Base-by-base conservation (phyloP, 2,888 invertebrate genomes). In the Saturnia japonica region DNA sequence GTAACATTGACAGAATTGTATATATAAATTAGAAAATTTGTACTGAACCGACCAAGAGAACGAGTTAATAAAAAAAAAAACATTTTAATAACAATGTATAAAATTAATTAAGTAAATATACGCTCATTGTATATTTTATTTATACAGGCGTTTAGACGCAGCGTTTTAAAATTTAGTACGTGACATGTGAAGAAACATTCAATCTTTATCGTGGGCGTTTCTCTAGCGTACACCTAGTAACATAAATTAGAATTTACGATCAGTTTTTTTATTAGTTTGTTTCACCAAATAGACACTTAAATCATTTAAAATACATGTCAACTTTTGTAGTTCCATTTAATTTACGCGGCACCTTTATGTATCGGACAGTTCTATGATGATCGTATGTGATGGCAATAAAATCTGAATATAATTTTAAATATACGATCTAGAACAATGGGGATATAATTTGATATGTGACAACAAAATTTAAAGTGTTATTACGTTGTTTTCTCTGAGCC, bases 211-310 rank as follows among this genome's bases (percentile, higher is more conserved):
- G 87, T 89, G 82, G 88, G 89, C 86, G 90, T 90, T 79, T 78
- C 81, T 78, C 82, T 78, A 77, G 12, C 57, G 80, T 78, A 77
- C 66, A 75, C 73, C 74, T 80, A 89, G 90, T 88, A 88, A 83
- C 89, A 91, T 90, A 86, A 82, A 88, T 85, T 85, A 81, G 83
- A 85, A 90, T 88, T 87, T 83, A 87, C 79, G 81, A 84, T 81
- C 81, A 80, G 83, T 85, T 84, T 84, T 79, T 76, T 78, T 78
- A 34, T 34, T 83, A 80, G 80, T 83, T 87, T 86, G 84, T 88
- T 88, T 82, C 82, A 83, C 78, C 78, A 82, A 82, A 83, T 81
- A 85, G 82, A 84, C 80, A 81, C 79, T 83, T 84, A 85, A 82
- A 75, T 76, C 69, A 77, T 81, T 78, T 78, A 82, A n/a, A n/a